A percentile compares a stretch with the other conserved stretches of the same genome.
Evolutionary conservation across 2,797 vertebrate genomes (phyloP).

Genomic region (Cossypha caffra): DNA sequence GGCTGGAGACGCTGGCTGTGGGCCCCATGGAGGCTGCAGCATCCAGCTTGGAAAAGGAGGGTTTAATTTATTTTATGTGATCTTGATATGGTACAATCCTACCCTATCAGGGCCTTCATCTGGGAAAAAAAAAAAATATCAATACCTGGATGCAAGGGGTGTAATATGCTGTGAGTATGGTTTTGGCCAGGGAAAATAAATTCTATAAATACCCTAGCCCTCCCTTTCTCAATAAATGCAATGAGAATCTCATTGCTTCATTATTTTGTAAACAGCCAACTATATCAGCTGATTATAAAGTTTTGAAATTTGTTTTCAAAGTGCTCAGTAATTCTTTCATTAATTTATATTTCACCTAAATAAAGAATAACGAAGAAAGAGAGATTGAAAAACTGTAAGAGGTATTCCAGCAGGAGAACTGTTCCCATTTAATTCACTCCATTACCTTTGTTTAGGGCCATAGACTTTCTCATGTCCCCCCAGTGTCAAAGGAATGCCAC

Average conservation of each 20-base stretch:
- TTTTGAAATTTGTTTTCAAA: slow-evolving; percentile 7
- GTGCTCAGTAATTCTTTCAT: neutral
- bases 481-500: neutral
- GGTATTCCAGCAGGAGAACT: neutral
- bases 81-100: neutral
- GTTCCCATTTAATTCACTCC: neutral
- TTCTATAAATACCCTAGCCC: neutral
- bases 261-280: neutral
- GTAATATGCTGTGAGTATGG: neutral
- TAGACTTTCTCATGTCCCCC: neutral
- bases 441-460: neutral
- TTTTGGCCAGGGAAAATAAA: neutral
- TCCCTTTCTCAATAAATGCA: neutral
- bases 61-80: neutral
- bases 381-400: neutral
- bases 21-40: neutral
- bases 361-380: neutral
- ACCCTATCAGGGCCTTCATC: neutral
- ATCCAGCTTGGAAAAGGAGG: neutral
- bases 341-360: neutral
- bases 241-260: neutral
- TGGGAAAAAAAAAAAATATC: neutral
- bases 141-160: neutral
- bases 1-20: neutral
- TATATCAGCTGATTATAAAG: neutral